Percentiles rank a stretch among this genome's conserved stretches.
Conservation (phyloP, 2,113 vertebrate species). For the Upupa epops region DNA sequence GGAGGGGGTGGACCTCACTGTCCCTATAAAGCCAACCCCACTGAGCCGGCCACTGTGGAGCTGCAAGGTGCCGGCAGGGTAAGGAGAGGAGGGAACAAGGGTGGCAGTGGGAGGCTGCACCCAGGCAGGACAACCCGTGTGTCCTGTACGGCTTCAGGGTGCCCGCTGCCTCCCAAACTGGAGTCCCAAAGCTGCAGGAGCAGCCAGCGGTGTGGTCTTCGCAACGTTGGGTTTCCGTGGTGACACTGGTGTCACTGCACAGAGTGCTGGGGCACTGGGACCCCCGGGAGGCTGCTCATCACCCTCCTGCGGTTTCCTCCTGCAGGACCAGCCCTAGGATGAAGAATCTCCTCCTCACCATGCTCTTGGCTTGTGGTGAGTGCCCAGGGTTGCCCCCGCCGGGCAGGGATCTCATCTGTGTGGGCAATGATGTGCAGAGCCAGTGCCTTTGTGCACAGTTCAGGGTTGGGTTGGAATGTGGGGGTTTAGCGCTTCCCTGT, state of each 20-base stretch:
- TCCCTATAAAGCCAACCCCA: not conserved
- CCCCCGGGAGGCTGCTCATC: not conserved
- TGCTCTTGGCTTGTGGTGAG: conserved; percentile 49
- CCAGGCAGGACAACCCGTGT: no score
- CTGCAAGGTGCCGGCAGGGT: not conserved
- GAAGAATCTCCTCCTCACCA: conserved; percentile 31
- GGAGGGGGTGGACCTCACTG: not conserved
- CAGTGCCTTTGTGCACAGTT: accelerated
- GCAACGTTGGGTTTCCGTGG: accelerated
- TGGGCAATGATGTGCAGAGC: accelerated
- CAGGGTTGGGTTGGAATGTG: not conserved
- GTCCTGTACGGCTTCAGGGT: no score
- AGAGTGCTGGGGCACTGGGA: not conserved
- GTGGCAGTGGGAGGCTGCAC: accelerated
- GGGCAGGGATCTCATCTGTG: accelerated
- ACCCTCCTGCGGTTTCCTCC: not conserved
- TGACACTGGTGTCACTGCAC: accelerated
- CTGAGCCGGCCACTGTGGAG: accelerated
- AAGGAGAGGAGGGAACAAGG: not conserved
- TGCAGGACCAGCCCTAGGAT: not conserved
- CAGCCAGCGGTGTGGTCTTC: not conserved
- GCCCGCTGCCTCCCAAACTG: accelerated
- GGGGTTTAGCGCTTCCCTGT: accelerated
- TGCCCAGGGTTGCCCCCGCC: not conserved
- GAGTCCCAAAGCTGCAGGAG: accelerated